Evolutionary conservation across 30 jellyfish, hydroid and myxozoan species (phyloP).

Genomic region (Aurelia aurita): DNA sequence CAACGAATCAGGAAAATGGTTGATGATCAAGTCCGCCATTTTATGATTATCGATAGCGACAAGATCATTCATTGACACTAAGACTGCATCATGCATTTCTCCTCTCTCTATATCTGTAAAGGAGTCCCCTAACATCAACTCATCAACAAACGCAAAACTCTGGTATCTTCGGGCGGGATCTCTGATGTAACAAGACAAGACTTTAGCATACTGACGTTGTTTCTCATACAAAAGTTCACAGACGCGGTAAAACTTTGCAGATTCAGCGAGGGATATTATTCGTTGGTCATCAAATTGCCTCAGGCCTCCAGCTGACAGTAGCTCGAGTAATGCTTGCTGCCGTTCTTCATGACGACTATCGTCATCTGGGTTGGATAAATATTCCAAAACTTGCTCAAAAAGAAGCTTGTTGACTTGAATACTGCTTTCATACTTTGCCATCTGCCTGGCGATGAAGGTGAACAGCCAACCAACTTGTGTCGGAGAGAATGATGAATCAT

Average conservation of each 20-base stretch:
- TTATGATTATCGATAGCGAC: slow-evolving; percentile 85
- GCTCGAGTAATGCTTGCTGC: slow-evolving; percentile 96
- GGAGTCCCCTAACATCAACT: slow-evolving; percentile 82
- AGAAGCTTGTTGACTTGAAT: slow-evolving; percentile 90
- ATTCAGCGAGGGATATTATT: slow-evolving; percentile 87
- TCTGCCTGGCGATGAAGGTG: slow-evolving; percentile 98
- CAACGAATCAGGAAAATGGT: slow-evolving; percentile 69
- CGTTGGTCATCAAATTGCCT: slow-evolving; percentile 87
- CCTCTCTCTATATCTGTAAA: slow-evolving; percentile 90
- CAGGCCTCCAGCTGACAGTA: slow-evolving; percentile 95
- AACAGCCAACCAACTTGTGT: slow-evolving; percentile 95
- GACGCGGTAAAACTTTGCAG: slow-evolving; percentile 96
- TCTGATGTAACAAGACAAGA: slow-evolving; percentile 91
- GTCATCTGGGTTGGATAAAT: slow-evolving; percentile 91
- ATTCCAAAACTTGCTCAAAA: slow-evolving; percentile 95
- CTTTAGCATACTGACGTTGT: slow-evolving; percentile 82
- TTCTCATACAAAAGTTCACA: slow-evolving; percentile 89
- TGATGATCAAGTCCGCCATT: slow-evolving; percentile 78
- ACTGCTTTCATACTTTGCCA: slow-evolving; percentile 89
- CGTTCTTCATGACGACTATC: slow-evolving; percentile 97
- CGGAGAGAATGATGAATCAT: slow-evolving; percentile 87
- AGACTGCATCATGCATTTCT: slow-evolving; percentile 85
- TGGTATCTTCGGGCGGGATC: slow-evolving; percentile 83
- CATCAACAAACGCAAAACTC: slow-evolving; percentile 79
- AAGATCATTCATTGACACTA: slow-evolving; percentile 65